Base-by-base conservation (phyloP, 2,888 invertebrate species). In the Hedychridium roseum region DNA sequence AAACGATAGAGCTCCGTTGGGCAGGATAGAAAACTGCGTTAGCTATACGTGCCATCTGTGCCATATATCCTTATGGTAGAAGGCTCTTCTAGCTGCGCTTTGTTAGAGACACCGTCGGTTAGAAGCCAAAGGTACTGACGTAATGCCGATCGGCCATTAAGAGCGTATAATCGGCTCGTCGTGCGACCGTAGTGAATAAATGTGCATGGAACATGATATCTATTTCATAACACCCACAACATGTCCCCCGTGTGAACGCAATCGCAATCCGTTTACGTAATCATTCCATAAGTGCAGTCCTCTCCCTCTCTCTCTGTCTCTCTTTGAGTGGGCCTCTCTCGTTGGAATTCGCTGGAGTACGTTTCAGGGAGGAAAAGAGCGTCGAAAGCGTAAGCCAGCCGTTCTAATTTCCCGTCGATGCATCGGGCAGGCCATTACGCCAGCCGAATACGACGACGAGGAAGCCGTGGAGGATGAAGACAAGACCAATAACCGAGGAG, bases 141-240 rank as follows among this genome's bases (percentile, higher is more conserved):
- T 23, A 23, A 23, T 23, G 9, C 23, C 23, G 23, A 23, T 23
- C 23, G 9, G 9, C 23, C 23, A 23, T 23, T 6, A 23, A 9
- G 23, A 23, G 9, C 9, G 9, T 23, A 23, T 9, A 23, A 23
- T 6, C 23, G 9, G 27, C 34, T 38, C 35, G 48, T 15, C 50
- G 43, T 18, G 35, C 12, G 21, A 37, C 23, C 17, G 21, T 12
- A 43, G 40, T 36, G 50, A 50, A 57, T 46, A 49, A 60, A 62
- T 50, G 60, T 45, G 18, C 52, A 34, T 43, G 71, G 67, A 73
- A 73, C 73, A 68, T 74, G 76, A 75, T 75, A 75, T 77, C 71
- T 70, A 72, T 76, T 77, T 76, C 76, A 74, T 74, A 76, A 76
- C 70, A 74, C 70, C 73, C 74, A 73, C 73, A 71, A 74, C 70